A percentile compares a stretch with the other conserved stretches of the same genome.
Conservation (phyloP, 2,888 invertebrate species). For the Clistopyga incitator region DNA sequence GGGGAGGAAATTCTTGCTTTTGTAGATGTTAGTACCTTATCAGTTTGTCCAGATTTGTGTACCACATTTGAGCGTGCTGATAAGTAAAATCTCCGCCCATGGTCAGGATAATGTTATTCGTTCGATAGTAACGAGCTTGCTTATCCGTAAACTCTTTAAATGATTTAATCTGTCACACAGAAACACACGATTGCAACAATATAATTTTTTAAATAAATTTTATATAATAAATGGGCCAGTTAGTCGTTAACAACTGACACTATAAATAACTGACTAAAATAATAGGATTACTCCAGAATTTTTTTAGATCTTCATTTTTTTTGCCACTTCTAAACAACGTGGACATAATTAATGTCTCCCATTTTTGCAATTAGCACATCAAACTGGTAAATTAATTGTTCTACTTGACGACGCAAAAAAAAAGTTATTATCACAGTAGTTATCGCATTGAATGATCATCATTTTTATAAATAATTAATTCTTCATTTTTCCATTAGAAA, state of each 20-base stretch:
- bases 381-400: too few relatives aligned
- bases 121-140: conserved; percentile 87
- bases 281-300: too few relatives aligned
- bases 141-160: conserved; percentile 86
- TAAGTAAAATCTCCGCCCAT: conserved; percentile 98
- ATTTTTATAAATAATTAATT: background rate
- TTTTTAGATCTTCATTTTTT: too few relatives aligned
- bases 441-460: background rate
- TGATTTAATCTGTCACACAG: conserved; percentile 76
- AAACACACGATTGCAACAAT: conserved; percentile 33
- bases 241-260: background rate
- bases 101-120: conserved; percentile 92
- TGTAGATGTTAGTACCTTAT: conserved; percentile 86
- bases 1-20: conserved; percentile 4
- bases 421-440: background rate
- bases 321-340: too few relatives aligned
- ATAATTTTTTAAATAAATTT: background rate
- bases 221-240: conserved; percentile 13
- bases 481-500: background rate
- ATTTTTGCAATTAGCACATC: too few relatives aligned
- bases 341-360: too few relatives aligned
- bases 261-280: too few relatives aligned
- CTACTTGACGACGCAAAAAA: too few relatives aligned
- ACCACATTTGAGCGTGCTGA: conserved; percentile 92
- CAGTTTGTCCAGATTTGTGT: conserved; percentile 93